Evolutionary conservation across 1,140 invertebrate genomes (phyloP).

Genomic region (Tetragnatha versicolor): DNA sequence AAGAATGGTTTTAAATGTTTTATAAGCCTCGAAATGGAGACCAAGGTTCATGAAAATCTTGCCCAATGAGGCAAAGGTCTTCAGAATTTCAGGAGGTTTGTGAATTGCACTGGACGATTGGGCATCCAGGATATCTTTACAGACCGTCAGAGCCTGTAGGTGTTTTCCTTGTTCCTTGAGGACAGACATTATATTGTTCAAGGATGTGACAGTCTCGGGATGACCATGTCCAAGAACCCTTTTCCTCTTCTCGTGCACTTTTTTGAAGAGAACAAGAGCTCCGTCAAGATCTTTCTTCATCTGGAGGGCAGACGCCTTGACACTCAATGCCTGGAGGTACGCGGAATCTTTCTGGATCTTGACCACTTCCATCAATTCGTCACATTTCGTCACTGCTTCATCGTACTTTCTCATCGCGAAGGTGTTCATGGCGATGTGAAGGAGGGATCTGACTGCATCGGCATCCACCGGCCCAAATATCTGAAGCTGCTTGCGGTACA

Average conservation of each 20-base stretch:
- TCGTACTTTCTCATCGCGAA: slow-evolving; percentile 55
- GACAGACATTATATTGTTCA: slow-evolving; percentile 50
- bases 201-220: slow-evolving; percentile 58
- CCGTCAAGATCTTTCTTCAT: slow-evolving; percentile 3
- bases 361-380: slow-evolving; percentile 1
- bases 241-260: slow-evolving; percentile 58
- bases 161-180: too few species aligned
- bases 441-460: slow-evolving; percentile 54
- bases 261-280: slow-evolving; percentile 49
- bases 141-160: too few species aligned
- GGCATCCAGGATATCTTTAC: too few species aligned
- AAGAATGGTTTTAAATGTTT: too few species aligned
- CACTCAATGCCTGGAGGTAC: slow-evolving; percentile 15
- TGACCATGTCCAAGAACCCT: slow-evolving; percentile 58
- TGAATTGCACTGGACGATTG: too few species aligned
- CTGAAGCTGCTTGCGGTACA: slow-evolving; percentile 56
- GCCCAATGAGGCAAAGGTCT: too few species aligned
- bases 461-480: slow-evolving; percentile 57
- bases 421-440: slow-evolving; percentile 58
- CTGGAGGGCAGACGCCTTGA: not conserved
- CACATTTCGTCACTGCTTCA: slow-evolving; percentile 55
- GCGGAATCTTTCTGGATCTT: not conserved
- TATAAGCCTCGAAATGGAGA: too few species aligned
- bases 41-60: too few species aligned
- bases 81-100: too few species aligned